A percentile compares a stretch with the other conserved stretches of the same genome.
Evolutionary conservation across 2,888 invertebrate species (phyloP).

Genomic region (Drosophila anomalata): DNA sequence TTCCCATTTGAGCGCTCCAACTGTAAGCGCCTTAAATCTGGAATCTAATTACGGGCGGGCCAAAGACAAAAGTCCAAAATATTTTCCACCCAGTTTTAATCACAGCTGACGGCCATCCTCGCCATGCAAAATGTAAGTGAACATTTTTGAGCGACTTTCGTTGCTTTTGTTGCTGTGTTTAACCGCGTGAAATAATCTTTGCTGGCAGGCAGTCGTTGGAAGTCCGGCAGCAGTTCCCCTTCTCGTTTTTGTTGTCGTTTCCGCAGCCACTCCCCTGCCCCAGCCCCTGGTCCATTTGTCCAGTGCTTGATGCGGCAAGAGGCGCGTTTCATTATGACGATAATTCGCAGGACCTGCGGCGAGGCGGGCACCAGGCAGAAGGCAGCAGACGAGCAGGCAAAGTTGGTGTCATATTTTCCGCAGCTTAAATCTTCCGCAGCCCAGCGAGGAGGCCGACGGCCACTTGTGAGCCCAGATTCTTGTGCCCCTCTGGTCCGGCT

Average conservation of each 20-base stretch:
- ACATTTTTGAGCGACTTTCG: slow-evolving; percentile 38
- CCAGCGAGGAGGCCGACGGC: slow-evolving; percentile 29
- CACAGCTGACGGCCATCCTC: slow-evolving; percentile 63
- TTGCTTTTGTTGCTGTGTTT: slow-evolving; percentile 61
- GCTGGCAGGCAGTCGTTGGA: slow-evolving; percentile 60
- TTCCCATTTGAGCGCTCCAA: slow-evolving; percentile 58
- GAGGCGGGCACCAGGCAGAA: slow-evolving; percentile 38
- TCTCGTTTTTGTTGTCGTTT: slow-evolving; percentile 32
- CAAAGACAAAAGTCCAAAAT: slow-evolving; percentile 67
- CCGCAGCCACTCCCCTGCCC: slow-evolving; percentile 1
- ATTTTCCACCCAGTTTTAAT: slow-evolving; percentile 57
- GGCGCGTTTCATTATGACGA: slow-evolving; percentile 72
- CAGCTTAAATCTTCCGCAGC: slow-evolving; percentile 76
- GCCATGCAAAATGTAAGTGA: slow-evolving; percentile 48
- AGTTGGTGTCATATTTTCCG: slow-evolving; percentile 81
- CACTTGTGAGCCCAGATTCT: slow-evolving; percentile 36
- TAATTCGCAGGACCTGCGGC: slow-evolving; percentile 73
- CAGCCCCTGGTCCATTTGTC: background rate
- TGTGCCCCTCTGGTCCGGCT: slow-evolving; percentile 21
- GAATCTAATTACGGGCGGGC: slow-evolving; percentile 72
- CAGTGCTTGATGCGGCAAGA: slow-evolving; percentile 17
- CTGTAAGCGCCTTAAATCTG: slow-evolving; percentile 72
- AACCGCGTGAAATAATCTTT: slow-evolving; percentile 81
- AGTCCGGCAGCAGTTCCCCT: slow-evolving; percentile 18
- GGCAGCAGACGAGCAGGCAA: slow-evolving; percentile 31